Conservation (phyloP, 2,113 vertebrate genomes). For the Pipra filicauda region DNA sequence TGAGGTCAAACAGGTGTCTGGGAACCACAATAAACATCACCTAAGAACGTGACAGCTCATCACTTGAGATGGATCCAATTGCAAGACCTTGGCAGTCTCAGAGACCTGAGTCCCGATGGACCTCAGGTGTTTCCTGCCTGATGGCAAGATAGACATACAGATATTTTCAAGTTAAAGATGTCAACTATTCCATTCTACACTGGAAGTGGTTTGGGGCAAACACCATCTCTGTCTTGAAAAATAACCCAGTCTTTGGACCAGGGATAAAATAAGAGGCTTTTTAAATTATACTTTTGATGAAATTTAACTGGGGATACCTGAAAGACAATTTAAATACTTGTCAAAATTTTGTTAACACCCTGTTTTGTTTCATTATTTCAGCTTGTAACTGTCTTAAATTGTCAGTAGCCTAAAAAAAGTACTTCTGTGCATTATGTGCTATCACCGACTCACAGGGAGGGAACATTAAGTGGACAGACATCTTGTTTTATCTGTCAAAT, state of each 20-base stretch:
- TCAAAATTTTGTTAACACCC: not conserved
- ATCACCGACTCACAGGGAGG: not conserved
- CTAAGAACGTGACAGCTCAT: not conserved
- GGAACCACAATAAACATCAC: not conserved
- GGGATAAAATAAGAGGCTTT: not conserved
- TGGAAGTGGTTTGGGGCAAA: not conserved
- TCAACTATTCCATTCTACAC: not conserved
- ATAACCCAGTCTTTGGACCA: not conserved
- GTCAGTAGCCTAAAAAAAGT: not conserved
- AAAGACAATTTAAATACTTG: not conserved
- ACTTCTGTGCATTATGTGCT: not conserved
- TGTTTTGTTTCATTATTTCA: not conserved
- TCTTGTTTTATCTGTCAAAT: not conserved
- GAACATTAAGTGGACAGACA: not conserved
- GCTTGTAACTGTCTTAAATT: not conserved
- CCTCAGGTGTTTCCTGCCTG: not conserved
- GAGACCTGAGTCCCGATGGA: not conserved
- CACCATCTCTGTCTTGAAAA: not conserved
- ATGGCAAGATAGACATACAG: not conserved
- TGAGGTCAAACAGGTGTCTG: not conserved
- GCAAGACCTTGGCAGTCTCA: not conserved
- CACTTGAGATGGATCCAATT: not conserved
- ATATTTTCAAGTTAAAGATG: not conserved
- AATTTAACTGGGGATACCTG: not conserved
- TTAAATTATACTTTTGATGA: not conserved